phyloP scores from a whole-genome alignment of 2,113 vertebrate genomes.

The Eidolon helvum region DNA sequence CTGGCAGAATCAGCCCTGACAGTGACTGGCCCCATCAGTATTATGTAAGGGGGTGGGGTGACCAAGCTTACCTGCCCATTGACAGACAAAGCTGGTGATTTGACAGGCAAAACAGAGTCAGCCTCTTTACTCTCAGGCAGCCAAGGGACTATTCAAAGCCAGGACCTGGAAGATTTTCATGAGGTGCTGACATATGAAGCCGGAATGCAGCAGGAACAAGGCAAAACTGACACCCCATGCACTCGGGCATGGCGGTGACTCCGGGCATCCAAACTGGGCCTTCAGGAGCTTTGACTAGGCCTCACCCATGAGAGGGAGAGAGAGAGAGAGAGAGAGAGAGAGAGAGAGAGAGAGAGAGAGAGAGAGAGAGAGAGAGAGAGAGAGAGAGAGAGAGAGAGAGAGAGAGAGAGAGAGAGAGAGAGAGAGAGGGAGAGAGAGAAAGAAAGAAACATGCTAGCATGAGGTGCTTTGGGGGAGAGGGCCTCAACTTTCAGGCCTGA shows the following conservation, averaged over 20 bases:
- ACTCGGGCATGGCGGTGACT: slow-evolving; percentile 63
- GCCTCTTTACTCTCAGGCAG: slow-evolving; percentile 72
- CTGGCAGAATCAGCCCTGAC: neutral
- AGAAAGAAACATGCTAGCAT: too few relatives aligned
- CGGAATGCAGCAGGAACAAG: slow-evolving; percentile 48
- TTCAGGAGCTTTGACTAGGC: slow-evolving; percentile 62
- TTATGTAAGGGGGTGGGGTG: slow-evolving; percentile 50
- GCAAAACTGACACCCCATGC: slow-evolving; percentile 72
- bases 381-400: neutral
- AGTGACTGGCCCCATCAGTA: slow-evolving; percentile 24
- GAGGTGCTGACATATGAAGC: slow-evolving; percentile 73
- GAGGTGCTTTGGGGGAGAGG: neutral
- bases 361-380: neutral
- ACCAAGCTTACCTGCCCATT: slow-evolving; percentile 39
- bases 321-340: neutral
- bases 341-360: neutral
- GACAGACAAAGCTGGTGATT: slow-evolving; percentile 77
- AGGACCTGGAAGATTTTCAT: slow-evolving; percentile 78
- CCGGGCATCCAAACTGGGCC: slow-evolving; percentile 34
- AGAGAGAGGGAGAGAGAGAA: too few relatives aligned
- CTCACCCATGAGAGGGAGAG: slow-evolving; percentile 3
- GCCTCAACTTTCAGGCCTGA: slow-evolving; percentile 13
- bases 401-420: too few relatives aligned
- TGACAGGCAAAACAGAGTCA: slow-evolving; percentile 80
- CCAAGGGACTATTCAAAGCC: slow-evolving; percentile 81